phyloP scores from a whole-genome alignment of 2,797 vertebrate genomes.

The Pangasius krempfi region DNA sequence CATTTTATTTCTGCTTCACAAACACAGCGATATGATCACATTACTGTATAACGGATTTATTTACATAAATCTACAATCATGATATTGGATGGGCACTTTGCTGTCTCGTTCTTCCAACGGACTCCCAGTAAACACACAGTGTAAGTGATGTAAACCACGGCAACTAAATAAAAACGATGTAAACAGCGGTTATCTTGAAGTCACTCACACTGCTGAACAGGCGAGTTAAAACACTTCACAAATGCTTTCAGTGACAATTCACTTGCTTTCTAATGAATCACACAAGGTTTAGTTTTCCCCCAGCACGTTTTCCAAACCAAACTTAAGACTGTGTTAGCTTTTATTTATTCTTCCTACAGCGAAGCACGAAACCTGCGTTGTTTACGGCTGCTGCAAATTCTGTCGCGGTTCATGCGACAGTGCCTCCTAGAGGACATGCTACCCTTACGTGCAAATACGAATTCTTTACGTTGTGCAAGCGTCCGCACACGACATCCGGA shows the following conservation, averaged over 20 bases:
- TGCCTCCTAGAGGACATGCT: background rate
- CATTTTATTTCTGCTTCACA: background rate
- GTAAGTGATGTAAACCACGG: background rate
- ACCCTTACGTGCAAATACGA: background rate
- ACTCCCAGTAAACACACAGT: background rate
- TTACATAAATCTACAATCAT: background rate
- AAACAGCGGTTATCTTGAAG: background rate
- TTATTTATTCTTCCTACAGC: background rate
- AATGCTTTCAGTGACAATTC: background rate
- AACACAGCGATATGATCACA: background rate
- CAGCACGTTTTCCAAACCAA: background rate
- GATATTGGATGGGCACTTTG: background rate
- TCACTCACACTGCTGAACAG: background rate
- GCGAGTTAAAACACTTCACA: background rate
- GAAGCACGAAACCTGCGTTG: background rate
- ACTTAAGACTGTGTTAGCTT: background rate
- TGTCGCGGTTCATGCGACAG: background rate
- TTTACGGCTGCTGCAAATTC: background rate
- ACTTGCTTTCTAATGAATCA: background rate
- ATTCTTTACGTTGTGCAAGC: background rate
- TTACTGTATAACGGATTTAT: no score
- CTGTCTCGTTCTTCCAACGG: background rate
- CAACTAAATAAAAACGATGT: no score
- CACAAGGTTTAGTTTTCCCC: background rate
- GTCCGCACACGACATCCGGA: background rate